Conservation (phyloP, 2,797 vertebrate species). For the Propithecus perrieri region DNA sequence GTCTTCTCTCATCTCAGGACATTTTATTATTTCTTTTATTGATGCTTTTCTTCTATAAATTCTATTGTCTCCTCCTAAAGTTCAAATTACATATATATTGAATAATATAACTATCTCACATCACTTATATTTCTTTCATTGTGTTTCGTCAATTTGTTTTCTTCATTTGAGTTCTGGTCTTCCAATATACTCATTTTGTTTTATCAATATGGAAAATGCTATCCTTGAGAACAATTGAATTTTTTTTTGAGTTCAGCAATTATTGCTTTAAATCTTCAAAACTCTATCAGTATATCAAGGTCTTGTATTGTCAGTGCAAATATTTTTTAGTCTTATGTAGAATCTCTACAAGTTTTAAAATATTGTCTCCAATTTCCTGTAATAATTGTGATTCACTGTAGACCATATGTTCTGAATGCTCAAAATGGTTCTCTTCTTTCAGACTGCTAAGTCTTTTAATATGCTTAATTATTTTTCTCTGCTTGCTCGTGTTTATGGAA, state of each 20-base stretch:
- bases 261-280: constrained; percentile 12
- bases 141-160: background rate
- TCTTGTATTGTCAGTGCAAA: background rate
- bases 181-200: constrained; percentile 3
- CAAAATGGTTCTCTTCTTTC: background rate
- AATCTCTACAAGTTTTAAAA: constrained; percentile 21
- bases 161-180: background rate
- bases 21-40: background rate
- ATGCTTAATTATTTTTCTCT: constrained; percentile 13
- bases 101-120: background rate
- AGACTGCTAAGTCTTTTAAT: background rate
- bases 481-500: background rate
- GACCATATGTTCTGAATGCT: constrained; percentile 1
- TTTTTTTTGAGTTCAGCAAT: background rate
- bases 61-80: background rate
- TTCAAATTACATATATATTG: background rate
- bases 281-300: background rate
- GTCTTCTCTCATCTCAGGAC: background rate
- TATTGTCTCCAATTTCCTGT: constrained; percentile 18
- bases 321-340: constrained; percentile 13
- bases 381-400: constrained; percentile 22
- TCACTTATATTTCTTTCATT: background rate
- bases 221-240: background rate
- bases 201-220: constrained; percentile 21
- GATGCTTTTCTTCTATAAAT: background rate